Evolutionary conservation across 2,797 vertebrate species (phyloP).

Genomic region (Glossophaga mutica): DNA sequence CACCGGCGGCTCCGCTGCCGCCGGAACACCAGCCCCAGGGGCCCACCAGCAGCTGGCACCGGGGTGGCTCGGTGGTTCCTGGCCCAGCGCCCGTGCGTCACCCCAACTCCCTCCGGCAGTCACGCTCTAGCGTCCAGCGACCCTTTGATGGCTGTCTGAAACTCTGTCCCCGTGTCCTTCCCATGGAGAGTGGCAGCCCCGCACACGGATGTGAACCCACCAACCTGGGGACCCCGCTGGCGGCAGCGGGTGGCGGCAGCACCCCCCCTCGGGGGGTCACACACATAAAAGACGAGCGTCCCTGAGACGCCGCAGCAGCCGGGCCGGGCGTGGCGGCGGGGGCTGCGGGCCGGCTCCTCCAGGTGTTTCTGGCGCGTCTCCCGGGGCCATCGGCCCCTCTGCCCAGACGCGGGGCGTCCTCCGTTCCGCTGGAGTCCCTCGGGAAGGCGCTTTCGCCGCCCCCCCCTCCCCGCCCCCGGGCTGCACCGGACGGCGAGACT

Average conservation of each 20-base stretch:
- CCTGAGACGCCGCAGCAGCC: constrained; percentile 77
- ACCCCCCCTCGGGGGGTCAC: no score
- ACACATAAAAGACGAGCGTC: constrained; percentile 70
- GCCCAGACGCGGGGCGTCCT: constrained; percentile 74
- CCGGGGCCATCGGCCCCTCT: constrained; percentile 72
- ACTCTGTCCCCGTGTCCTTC: background rate
- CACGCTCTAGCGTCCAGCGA: accelerated
- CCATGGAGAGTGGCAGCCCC: background rate
- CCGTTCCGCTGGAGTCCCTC: constrained; percentile 69
- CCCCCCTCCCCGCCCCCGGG: constrained; percentile 73
- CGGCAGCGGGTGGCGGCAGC: background rate
- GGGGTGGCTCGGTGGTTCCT: background rate
- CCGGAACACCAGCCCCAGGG: background rate
- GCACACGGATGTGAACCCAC: background rate
- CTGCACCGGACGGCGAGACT: constrained; percentile 54
- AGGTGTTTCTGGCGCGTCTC: constrained; percentile 77
- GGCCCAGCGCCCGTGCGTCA: accelerated
- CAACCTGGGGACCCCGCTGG: background rate
- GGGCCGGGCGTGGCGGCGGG: constrained; percentile 62
- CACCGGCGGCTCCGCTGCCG: background rate
- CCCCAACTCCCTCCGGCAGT: no score
- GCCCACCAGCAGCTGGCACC: accelerated
- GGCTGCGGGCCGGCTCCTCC: constrained; percentile 69
- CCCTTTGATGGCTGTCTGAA: background rate
- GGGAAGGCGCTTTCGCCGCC: constrained; percentile 67